Conservation (phyloP, 2,888 invertebrate genomes). For the Melanotus villosus region DNA sequence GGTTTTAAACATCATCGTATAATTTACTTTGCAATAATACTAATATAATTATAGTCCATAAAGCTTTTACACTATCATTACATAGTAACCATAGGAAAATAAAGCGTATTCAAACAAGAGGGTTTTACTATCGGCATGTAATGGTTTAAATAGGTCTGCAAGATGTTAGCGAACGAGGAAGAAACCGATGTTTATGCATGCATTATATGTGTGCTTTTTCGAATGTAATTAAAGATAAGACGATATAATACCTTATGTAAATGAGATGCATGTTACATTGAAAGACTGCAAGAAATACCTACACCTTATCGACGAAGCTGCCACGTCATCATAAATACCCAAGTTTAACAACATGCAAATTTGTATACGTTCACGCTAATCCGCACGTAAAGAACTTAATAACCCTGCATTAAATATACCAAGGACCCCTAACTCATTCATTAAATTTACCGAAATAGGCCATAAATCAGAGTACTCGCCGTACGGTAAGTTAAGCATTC, state of each 20-base stretch:
- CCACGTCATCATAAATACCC: constrained; percentile 37
- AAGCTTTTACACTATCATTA: constrained; percentile 17
- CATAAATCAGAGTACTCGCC: constrained; percentile 19
- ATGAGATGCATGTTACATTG: constrained; percentile 29
- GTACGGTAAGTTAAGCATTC: not conserved
- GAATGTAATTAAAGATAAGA: constrained; percentile 40
- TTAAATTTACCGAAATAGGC: constrained; percentile 37
- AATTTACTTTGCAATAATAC: constrained; percentile 1
- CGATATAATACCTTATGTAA: constrained; percentile 40
- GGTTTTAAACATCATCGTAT: not conserved
- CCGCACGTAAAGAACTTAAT: constrained; percentile 32
- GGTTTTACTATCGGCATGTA: constrained; percentile 11
- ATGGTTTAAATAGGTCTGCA: not conserved
- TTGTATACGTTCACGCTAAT: constrained; percentile 37
- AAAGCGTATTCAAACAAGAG: not conserved
- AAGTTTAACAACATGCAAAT: constrained; percentile 38
- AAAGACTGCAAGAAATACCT: constrained; percentile 31
- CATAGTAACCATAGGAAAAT: constrained; percentile 15
- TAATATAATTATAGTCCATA: constrained; percentile 22
- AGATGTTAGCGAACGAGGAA: not conserved
- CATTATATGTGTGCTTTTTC: constrained; percentile 29
- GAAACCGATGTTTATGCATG: constrained; percentile 21
- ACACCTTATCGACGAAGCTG: constrained; percentile 34
- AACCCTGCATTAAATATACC: constrained; percentile 34
- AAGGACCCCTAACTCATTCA: constrained; percentile 27